Percentiles rank a stretch among this genome's conserved stretches.
These are phyloP conservation scores for Hylaeus volcanicus DNA, from an alignment of 1,140 invertebrate species.

Conservation along the genomic window DNA sequence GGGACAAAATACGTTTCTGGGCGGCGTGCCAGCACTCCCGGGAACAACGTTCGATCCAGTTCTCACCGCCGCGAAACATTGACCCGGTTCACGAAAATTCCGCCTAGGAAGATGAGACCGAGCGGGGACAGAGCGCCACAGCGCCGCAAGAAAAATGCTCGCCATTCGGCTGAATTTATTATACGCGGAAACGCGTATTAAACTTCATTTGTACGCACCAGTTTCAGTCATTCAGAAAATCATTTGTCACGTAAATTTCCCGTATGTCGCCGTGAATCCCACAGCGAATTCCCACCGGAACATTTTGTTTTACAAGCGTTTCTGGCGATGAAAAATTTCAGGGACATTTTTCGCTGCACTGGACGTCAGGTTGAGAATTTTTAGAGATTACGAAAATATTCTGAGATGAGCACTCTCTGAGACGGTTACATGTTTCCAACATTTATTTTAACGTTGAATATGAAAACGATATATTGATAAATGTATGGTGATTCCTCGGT, in stretches of 20 bases:
- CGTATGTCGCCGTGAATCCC: not conserved
- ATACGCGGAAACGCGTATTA: slow-evolving; percentile 5
- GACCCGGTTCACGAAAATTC: slow-evolving; percentile 58
- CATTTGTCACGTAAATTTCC: slow-evolving; percentile 8
- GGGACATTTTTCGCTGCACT: too few relatives aligned
- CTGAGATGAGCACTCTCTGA: too few relatives aligned
- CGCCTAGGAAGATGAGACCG: slow-evolving; percentile 21
- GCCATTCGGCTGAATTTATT: slow-evolving; percentile 49
- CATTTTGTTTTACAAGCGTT: not conserved
- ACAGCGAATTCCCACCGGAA: not conserved
- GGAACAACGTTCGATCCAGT: slow-evolving; percentile 61
- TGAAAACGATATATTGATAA: too few relatives aligned
- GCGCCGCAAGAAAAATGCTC: slow-evolving; percentile 5
- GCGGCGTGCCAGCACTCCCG: slow-evolving; percentile 54
- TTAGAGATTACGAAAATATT: too few relatives aligned
- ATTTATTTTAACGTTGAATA: too few relatives aligned
- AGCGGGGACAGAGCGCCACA: slow-evolving; percentile 3
- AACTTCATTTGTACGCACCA: slow-evolving; percentile 10
- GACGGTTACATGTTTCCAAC: too few relatives aligned
- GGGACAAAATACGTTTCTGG: slow-evolving; percentile 57
- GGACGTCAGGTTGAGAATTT: too few relatives aligned
- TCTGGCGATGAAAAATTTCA: too few relatives aligned
- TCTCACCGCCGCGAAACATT: slow-evolving; percentile 58
- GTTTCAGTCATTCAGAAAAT: not conserved
- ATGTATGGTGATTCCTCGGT: too few relatives aligned